Evolutionary conservation across 1,140 invertebrate genomes (phyloP).

Genomic region (Bombus fervidus): DNA sequence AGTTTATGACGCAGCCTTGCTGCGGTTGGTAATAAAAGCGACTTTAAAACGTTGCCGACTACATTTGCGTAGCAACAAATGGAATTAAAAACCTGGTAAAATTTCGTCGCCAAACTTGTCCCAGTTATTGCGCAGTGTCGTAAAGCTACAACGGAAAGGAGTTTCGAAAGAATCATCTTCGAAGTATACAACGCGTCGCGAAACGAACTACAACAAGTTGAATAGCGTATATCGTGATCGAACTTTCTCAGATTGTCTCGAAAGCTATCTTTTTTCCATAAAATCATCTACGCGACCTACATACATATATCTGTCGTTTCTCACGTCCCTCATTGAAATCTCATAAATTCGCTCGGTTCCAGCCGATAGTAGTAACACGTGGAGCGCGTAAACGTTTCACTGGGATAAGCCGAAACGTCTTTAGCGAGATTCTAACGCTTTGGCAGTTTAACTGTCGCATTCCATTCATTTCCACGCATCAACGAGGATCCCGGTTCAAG

Average conservation of each 20-base stretch:
- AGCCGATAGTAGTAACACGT: background rate
- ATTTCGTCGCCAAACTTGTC: background rate
- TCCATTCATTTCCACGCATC: background rate
- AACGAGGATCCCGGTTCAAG: conserved; percentile 1
- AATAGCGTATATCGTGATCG: background rate
- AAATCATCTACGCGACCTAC: background rate
- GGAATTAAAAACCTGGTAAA: conserved; percentile 34
- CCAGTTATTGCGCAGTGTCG: background rate
- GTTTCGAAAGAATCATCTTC: background rate
- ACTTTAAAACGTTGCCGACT: conserved; percentile 18
- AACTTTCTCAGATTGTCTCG: conserved; percentile 11
- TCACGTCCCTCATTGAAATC: background rate
- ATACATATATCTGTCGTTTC: background rate
- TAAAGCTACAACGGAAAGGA: background rate
- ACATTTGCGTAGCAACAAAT: conserved; percentile 44
- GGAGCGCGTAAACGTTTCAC: background rate
- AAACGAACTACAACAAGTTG: background rate
- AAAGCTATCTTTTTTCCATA: background rate
- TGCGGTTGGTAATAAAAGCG: conserved; percentile 17
- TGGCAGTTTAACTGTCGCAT: background rate
- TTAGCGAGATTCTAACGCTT: background rate
- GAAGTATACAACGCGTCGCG: background rate
- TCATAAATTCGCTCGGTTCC: too few relatives aligned
- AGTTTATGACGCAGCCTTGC: conserved; percentile 9
- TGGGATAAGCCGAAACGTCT: background rate